phyloP scores from a whole-genome alignment of 2,888 invertebrate genomes.

The Suillia variegata region DNA sequence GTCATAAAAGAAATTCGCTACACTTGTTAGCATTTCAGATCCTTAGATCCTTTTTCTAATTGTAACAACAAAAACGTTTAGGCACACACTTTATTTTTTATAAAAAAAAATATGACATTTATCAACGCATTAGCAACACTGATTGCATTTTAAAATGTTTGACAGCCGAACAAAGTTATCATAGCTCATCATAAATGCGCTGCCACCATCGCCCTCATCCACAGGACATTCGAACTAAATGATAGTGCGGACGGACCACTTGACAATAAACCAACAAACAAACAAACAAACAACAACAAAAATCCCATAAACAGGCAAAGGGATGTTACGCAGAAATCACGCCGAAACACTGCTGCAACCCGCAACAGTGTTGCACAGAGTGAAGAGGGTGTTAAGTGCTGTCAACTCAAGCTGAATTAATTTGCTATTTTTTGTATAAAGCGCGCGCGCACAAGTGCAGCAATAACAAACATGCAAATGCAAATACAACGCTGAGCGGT shows the following conservation, averaged over 20 bases:
- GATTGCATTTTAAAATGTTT: conserved; percentile 36
- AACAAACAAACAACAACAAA: background rate
- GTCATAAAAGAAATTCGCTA: conserved; percentile 15
- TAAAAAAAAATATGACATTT: conserved; percentile 49
- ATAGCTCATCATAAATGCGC: too few relatives aligned
- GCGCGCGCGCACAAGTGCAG: too few relatives aligned
- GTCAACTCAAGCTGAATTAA: conserved; percentile 58
- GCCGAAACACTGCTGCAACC: too few relatives aligned
- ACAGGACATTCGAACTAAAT: too few relatives aligned
- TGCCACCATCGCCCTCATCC: too few relatives aligned
- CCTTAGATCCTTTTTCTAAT: background rate
- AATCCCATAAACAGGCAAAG: background rate
- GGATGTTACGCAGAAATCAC: background rate
- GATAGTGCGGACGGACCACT: conserved; percentile 23
- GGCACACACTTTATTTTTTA: conserved; percentile 34
- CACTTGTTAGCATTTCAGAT: conserved; percentile 38
- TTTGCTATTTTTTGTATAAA: conserved; percentile 52
- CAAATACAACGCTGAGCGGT: conserved; percentile 47
- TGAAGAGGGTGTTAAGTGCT: conserved; percentile 46
- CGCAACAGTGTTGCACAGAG: conserved; percentile 4
- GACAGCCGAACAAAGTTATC: too few relatives aligned
- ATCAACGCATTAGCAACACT: conserved; percentile 49
- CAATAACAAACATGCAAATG: conserved; percentile 41
- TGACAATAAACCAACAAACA: background rate
- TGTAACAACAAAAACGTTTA: conserved; percentile 17